Conservation (phyloP, 2,113 vertebrate species). For the Circaetus cinerascens region DNA sequence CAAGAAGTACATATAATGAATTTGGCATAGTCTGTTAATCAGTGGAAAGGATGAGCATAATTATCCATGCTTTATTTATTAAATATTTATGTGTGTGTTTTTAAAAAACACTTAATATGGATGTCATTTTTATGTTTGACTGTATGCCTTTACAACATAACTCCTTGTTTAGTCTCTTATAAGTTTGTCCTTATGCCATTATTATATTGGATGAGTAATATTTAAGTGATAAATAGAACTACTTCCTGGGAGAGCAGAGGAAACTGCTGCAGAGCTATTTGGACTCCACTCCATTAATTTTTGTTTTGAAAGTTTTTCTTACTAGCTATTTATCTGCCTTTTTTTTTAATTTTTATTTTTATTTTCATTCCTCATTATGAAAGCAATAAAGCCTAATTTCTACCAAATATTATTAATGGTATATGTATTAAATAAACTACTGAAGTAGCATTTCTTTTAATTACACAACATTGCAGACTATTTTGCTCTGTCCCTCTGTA, state of each 20-base stretch:
- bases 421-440: constrained; percentile 42
- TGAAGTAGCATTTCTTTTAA: not conserved
- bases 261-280: constrained; percentile 2
- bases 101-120: not conserved
- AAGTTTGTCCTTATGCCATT: not conserved
- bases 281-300: constrained; percentile 16
- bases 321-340: constrained; percentile 5
- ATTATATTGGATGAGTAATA: not conserved
- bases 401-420: constrained; percentile 53
- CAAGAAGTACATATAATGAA: not conserved
- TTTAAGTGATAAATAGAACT: not conserved
- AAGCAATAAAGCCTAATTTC: constrained; percentile 76
- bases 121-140: constrained; percentile 30
- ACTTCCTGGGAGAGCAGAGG: constrained; percentile 57
- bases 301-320: constrained; percentile 8
- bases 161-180: not conserved
- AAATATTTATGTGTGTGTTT: not conserved
- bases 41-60: not conserved
- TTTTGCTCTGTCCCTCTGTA: not conserved
- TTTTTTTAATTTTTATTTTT: not conserved
- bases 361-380: constrained; percentile 58
- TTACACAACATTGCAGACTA: not conserved
- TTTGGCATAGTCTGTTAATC: not conserved
- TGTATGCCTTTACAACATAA: not conserved
- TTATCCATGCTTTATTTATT: constrained; percentile 7